Percentiles rank a stretch among this genome's conserved stretches.
These are phyloP conservation scores for Cryptoblepharus egeriae DNA, from an alignment of 2,797 vertebrate genomes.

Conservation along the genomic window DNA sequence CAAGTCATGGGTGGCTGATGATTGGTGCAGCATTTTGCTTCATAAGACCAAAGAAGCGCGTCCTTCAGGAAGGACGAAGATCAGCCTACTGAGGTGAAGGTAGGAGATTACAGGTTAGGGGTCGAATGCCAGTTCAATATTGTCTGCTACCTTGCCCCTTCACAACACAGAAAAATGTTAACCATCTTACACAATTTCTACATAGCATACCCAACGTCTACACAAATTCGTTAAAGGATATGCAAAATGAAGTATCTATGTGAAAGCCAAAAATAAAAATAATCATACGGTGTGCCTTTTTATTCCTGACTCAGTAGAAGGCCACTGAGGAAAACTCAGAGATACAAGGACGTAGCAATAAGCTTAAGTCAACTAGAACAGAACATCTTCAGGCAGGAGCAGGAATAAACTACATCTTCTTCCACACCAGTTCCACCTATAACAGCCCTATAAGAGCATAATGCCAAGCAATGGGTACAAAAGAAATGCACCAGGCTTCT, in stretches of 20 bases:
- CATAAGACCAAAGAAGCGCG: neutral
- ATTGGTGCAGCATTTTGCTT: neutral
- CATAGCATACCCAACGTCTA: neutral
- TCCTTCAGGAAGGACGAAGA: neutral
- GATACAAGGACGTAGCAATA: neutral
- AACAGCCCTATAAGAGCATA: neutral
- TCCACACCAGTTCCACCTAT: too few relatives aligned
- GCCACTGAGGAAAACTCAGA: neutral
- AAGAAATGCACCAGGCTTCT: neutral
- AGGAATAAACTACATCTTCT: neutral
- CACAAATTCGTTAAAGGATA: neutral
- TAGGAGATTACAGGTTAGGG: neutral
- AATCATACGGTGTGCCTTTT: too few relatives aligned
- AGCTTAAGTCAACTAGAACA: neutral
- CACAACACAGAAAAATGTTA: neutral
- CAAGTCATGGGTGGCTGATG: constrained; percentile 6
- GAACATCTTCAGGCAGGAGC: neutral
- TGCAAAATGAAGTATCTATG: neutral
- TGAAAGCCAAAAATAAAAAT: neutral
- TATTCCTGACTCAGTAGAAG: neutral
- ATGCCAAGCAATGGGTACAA: neutral
- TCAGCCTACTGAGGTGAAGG: neutral
- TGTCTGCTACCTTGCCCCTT: neutral
- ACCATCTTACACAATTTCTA: neutral
- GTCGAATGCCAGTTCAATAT: too few relatives aligned